Conservation (phyloP, 2,113 vertebrate genomes). For the Pontoporia blainvillei region DNA sequence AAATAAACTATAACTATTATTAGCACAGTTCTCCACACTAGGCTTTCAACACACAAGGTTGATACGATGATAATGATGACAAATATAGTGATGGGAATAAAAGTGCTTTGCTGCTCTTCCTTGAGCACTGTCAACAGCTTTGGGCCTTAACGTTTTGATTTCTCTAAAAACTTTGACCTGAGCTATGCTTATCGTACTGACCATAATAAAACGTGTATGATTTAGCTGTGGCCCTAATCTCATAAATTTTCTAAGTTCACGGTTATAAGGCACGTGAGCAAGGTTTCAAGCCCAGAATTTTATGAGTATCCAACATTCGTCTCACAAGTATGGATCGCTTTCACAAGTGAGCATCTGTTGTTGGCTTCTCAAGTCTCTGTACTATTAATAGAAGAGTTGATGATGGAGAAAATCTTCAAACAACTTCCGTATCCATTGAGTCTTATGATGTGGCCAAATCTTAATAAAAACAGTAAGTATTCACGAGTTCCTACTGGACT, state of each 20-base stretch:
- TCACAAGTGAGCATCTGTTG: constrained; percentile 48
- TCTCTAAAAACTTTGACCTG: constrained; percentile 21
- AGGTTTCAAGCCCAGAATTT: constrained; percentile 43
- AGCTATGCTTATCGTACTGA: background rate
- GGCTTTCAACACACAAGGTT: background rate
- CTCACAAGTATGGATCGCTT: background rate
- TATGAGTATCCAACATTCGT: background rate
- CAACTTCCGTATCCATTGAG: constrained; percentile 2
- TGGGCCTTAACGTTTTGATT: background rate
- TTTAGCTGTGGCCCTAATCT: constrained; percentile 1
- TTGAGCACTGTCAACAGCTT: background rate
- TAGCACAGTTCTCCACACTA: background rate
- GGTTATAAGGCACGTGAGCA: constrained; percentile 20
- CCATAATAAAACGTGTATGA: constrained; percentile 4
- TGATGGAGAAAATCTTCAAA: constrained; percentile 22
- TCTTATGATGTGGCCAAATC: constrained; percentile 26
- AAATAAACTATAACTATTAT: constrained; percentile 11
- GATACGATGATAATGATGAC: background rate
- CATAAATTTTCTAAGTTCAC: constrained; percentile 36
- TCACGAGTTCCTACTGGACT: background rate
- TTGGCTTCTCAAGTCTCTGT: constrained; percentile 48
- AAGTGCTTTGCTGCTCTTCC: background rate
- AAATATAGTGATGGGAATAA: background rate
- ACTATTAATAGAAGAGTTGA: constrained; percentile 54
- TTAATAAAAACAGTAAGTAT: constrained; percentile 2